Evolutionary conservation across 1,140 invertebrate genomes (phyloP), one percentile per base, ranked within the genome.

Genomic region (Babylonia areolata): DNA sequence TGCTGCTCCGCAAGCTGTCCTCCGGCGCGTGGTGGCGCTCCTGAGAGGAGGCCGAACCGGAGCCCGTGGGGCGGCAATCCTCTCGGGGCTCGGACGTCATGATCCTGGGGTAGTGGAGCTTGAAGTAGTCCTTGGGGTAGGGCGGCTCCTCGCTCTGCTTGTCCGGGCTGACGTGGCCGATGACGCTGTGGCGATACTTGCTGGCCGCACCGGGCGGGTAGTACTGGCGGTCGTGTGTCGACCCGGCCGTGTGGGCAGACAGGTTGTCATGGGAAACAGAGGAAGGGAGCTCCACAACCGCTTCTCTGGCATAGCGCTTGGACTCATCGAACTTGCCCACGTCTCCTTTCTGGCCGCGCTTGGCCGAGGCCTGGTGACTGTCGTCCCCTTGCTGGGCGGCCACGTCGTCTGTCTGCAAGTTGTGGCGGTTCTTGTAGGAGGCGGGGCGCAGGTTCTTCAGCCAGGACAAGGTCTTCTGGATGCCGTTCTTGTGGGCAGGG

Each of bases 401-500:
- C 6, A 37, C 17, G 35, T 15, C 75, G 6, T 77, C 75, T 11
- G n/a, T 37, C 11, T 9, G 37, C 33, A 20, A 33, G 69, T 77
- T 73, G 75, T 31, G 79, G 40, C 81, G 33, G 42, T 85, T 82
- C 71, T 89, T 89, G 81, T 39, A 84, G 73, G 79, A 88, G 39
- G 87, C 84, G 54, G 88, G 87, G 20, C 82, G 64, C 23, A 89
- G 51, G 78, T 89, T 87, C 35, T 80, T 85, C 58, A 89, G 83
- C 89, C 89, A 89, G 31, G 89, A 89, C 71, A 89, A 71, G 0
- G 89, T 89, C 71, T 87, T 89, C 84, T 87, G 87, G 71, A 89
- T 78, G 75, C 58, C 85, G 83, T 89, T 87, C 81, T 89, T 89
- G 58, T 79, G 81, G 42, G 39, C 39, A 42, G 40, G 64, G 11